A percentile compares a stretch with the other conserved stretches of the same genome.
These are phyloP conservation scores for Desmodus rotundus DNA, from an alignment of 2,113 vertebrate species.

Conservation along the genomic window DNA sequence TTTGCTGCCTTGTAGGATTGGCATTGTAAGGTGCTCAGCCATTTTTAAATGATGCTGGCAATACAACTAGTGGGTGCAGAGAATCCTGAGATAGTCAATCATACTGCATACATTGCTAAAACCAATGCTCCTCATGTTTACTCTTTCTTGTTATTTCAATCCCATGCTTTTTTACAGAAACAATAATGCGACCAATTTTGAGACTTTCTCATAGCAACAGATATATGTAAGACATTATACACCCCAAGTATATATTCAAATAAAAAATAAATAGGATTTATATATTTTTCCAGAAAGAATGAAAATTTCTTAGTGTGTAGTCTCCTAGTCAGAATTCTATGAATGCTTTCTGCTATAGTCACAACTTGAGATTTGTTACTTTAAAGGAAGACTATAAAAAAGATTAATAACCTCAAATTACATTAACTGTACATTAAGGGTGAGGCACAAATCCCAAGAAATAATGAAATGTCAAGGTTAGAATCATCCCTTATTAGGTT, in stretches of 20 bases:
- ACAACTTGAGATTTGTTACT: slow-evolving; percentile 48
- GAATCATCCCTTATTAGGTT: slow-evolving; percentile 35
- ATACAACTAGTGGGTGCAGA: background rate
- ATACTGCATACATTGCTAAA: background rate
- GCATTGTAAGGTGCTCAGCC: background rate
- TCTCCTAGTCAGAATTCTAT: slow-evolving; percentile 42
- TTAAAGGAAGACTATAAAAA: slow-evolving; percentile 51
- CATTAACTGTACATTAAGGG: slow-evolving; percentile 68
- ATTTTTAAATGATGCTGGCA: background rate
- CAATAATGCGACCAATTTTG: background rate
- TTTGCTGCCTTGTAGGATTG: background rate
- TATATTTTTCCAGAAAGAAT: slow-evolving; percentile 30
- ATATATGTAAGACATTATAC: background rate
- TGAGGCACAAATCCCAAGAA: slow-evolving; percentile 60
- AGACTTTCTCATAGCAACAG: slow-evolving; percentile 3
- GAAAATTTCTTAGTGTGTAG: background rate
- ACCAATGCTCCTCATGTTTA: background rate
- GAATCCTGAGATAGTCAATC: background rate
- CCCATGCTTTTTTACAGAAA: background rate
- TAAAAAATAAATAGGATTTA: slow-evolving; percentile 45
- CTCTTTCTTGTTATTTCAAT: slow-evolving; percentile 15
- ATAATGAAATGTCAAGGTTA: slow-evolving; percentile 67
- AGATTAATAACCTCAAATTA: slow-evolving; percentile 65
- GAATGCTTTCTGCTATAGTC: slow-evolving; percentile 22
- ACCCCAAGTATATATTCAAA: background rate